Evolutionary conservation across 2,113 vertebrate genomes (phyloP).

Genomic region (Lampris incognitus): DNA sequence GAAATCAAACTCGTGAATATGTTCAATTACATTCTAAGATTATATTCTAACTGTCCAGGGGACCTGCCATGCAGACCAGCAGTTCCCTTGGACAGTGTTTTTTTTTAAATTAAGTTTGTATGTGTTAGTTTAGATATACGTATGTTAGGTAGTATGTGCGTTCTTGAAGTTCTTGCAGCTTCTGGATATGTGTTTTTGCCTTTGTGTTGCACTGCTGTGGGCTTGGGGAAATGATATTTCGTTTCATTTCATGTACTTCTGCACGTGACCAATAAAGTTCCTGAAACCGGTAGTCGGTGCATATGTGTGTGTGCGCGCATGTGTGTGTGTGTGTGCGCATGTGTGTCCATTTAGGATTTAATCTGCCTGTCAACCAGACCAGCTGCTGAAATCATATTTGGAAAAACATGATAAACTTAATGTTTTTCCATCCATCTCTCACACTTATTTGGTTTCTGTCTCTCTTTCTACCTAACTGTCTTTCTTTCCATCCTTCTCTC

Average conservation of each 20-base stretch:
- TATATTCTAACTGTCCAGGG: too few relatives aligned
- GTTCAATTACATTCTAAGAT: too few relatives aligned
- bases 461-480: background rate
- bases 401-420: constrained; percentile 40
- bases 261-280: background rate
- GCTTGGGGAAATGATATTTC: too few relatives aligned
- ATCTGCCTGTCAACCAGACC: constrained; percentile 44
- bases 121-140: too few relatives aligned
- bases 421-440: constrained; percentile 14
- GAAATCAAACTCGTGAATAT: too few relatives aligned
- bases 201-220: too few relatives aligned
- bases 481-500: background rate
- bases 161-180: too few relatives aligned
- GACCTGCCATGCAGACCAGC: background rate
- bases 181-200: too few relatives aligned
- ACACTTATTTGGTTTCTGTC: background rate
- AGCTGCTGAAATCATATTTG: constrained; percentile 59
- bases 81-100: background rate
- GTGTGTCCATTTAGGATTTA: constrained; percentile 30
- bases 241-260: too few relatives aligned
- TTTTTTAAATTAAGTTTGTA: background rate
- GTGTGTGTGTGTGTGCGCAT: constrained; percentile 2
- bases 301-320: constrained; percentile 1
- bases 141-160: too few relatives aligned
- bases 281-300: background rate